Conservation (phyloP, 2,888 invertebrate species). For the Timandra comae region DNA sequence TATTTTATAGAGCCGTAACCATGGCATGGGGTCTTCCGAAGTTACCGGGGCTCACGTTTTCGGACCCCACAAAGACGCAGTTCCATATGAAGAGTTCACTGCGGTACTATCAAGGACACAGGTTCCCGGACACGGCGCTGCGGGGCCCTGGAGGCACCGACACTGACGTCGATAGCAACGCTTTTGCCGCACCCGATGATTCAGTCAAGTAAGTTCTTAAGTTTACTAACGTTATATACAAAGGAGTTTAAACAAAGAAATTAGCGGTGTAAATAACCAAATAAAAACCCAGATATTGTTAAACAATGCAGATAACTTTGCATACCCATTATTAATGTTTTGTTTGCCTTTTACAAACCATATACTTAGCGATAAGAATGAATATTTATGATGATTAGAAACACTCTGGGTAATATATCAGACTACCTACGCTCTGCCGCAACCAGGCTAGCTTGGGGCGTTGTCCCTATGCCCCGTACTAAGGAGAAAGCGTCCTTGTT, state of each 20-base stretch:
- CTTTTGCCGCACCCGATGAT: slow-evolving; percentile 71
- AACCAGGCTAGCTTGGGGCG: slow-evolving; percentile 11
- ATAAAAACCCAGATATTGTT: not conserved
- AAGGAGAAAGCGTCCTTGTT: slow-evolving; percentile 20
- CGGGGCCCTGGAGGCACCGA: slow-evolving; percentile 78
- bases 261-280: not conserved
- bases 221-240: not conserved
- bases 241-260: no score
- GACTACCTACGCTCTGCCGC: slow-evolving; percentile 5
- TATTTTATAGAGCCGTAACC: no score
- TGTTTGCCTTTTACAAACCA: slow-evolving; percentile 6
- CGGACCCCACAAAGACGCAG: slow-evolving; percentile 79
- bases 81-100: slow-evolving; percentile 80
- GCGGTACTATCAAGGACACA: slow-evolving; percentile 80
- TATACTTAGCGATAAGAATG: slow-evolving; percentile 6
- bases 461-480: slow-evolving; percentile 18
- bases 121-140: slow-evolving; percentile 72
- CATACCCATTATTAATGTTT: slow-evolving; percentile 3
- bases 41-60: slow-evolving; percentile 81
- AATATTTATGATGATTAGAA: slow-evolving; percentile 13
- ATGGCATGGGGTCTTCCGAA: slow-evolving; percentile 81
- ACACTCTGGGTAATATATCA: slow-evolving; percentile 7
- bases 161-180: slow-evolving; percentile 78
- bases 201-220: slow-evolving; percentile 61
- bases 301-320: not conserved